phyloP scores from a whole-genome alignment of 2,888 invertebrate species.

The Xylophagus ater region DNA sequence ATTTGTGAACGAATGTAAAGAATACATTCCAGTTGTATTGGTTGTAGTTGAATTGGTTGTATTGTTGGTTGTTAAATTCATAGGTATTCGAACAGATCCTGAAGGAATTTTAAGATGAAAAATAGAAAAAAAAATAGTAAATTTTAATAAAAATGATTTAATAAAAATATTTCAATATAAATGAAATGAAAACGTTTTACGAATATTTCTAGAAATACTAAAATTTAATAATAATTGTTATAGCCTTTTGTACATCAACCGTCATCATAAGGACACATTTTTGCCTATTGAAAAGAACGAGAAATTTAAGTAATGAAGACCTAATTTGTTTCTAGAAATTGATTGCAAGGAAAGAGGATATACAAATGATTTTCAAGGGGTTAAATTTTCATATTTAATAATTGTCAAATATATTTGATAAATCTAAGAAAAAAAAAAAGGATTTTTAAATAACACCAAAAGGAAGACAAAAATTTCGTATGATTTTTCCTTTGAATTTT shows the following conservation, averaged over 20 bases:
- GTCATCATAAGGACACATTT: not conserved
- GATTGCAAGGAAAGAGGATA: no score
- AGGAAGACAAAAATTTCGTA: no score
- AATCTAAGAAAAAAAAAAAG: no score
- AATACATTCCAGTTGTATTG: constrained; percentile 17
- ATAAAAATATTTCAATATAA: not conserved
- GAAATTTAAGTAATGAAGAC: no score
- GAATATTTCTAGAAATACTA: not conserved
- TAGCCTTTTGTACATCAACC: not conserved
- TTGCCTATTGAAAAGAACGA: no score
- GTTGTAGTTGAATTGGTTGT: constrained; percentile 16
- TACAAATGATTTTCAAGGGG: no score
- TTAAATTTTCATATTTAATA: no score
- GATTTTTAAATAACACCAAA: no score
- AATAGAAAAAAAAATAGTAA: not conserved
- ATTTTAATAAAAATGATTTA: constrained; percentile 2
- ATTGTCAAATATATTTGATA: no score
- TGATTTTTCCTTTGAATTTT: no score
- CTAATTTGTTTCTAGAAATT: no score
- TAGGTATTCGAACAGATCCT: constrained; percentile 37
- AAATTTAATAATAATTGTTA: not conserved
- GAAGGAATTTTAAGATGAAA: no score
- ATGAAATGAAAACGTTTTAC: not conserved
- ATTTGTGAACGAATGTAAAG: constrained; percentile 23
- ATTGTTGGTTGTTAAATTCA: constrained; percentile 25